Base-by-base conservation (phyloP, 2,797 vertebrate genomes). In the Anisognathus igniventris region DNA sequence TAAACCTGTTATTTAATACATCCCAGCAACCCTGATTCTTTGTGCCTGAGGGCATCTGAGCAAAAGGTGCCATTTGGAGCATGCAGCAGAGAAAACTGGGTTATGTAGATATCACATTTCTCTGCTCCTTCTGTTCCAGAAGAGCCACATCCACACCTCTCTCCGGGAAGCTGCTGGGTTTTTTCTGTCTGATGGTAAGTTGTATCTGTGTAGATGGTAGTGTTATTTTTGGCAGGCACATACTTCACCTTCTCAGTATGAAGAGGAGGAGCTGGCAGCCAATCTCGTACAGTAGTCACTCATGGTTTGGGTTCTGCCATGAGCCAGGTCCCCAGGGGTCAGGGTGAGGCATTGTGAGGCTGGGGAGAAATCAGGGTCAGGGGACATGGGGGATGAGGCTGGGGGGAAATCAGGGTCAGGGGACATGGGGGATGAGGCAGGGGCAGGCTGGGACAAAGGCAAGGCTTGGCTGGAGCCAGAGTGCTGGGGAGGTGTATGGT, bases 11-110 rank as follows among this genome's bases (percentile, higher is more conserved):
- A 75, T 90, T 94, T 85, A 85, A 84, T 56, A 91, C 62, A 58
- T 95, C 81, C 65, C 50, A 88, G 51, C 81, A 72, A 79, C 45
- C 73, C 72, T 62, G 73, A 74, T 70, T 66, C 84, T 61, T 88
- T 85, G 60, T 56, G 92, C 95, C 93, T 87, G 53, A 62, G 89
- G 95, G 87, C 56, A 60, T 90, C 70, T 70, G 76, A 94, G 70
- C 48, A 67, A 91, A 91, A 91, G 73, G 81, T 94, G 91, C 83
- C 91, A 86, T 95, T 94, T 95, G 75, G 75, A 96, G 86, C 82
- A 75, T 1, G 17, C 50, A 58, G 80, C 83, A 91, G 92, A 86
- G 92, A 75, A 91, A 96, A 94, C 82, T 81, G 33, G 0, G 89
- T 95, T 92, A 93, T 70, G 78, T 39, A 84, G 89, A 73, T 88